Percentiles rank a stretch among this genome's conserved stretches.
phyloP scores from a whole-genome alignment of 2,888 invertebrate genomes.

The Thalpophila matura region DNA sequence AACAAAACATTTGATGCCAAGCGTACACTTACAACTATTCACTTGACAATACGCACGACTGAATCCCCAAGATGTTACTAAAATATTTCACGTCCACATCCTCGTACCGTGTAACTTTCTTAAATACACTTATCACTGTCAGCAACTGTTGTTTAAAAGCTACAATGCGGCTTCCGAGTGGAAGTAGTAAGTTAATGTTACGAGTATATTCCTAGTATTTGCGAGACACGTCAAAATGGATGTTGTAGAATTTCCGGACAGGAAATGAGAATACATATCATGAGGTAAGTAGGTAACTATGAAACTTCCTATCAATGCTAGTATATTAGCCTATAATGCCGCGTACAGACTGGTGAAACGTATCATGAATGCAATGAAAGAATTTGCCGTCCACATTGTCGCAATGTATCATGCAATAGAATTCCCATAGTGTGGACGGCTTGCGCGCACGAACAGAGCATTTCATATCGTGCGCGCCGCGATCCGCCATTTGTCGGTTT shows the following conservation, averaged over 20 bases:
- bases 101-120: constrained; percentile 5
- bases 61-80: constrained; percentile 6
- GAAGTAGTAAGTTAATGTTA: constrained; percentile 9
- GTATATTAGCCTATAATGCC: too few species aligned
- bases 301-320: too few species aligned
- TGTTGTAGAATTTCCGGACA: constrained; percentile 3
- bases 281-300: neutral
- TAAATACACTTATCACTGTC: constrained; percentile 23
- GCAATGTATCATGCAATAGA: too few species aligned
- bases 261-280: constrained; percentile 15
- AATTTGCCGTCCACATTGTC: too few species aligned
- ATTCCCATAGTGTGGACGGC: too few species aligned
- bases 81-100: constrained; percentile 14
- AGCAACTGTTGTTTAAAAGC: constrained; percentile 38
- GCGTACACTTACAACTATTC: neutral
- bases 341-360: too few species aligned
- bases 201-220: neutral
- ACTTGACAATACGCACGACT: constrained; percentile 4
- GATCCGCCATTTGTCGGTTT: too few species aligned
- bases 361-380: too few species aligned
- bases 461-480: too few species aligned
- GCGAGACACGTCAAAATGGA: neutral
- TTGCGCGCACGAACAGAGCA: too few species aligned
- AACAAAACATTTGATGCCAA: constrained; percentile 22
- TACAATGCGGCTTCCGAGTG: constrained; percentile 8